phyloP scores from a whole-genome alignment of 2,113 vertebrate species.

The Henicopernis longicauda region DNA sequence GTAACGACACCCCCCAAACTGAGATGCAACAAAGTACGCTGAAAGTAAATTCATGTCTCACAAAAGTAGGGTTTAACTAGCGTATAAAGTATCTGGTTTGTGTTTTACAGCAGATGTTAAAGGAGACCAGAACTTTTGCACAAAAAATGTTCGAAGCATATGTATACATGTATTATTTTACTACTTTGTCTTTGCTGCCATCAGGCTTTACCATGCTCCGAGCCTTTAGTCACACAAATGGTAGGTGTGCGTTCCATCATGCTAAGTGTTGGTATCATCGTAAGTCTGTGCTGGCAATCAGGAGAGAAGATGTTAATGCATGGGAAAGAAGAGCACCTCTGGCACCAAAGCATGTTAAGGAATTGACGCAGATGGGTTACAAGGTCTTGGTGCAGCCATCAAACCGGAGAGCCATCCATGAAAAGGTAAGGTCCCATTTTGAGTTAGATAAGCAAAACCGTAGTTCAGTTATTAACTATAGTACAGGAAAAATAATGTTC shows the following conservation, averaged over 20 bases:
- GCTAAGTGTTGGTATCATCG: conserved; percentile 73
- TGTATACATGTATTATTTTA: not conserved
- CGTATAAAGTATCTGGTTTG: not conserved
- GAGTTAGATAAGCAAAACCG: not conserved
- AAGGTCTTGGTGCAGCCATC: conserved; percentile 94
- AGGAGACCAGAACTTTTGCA: conserved; percentile 51
- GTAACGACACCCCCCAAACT: not conserved
- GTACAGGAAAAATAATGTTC: not conserved
- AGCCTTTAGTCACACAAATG: conserved; percentile 60
- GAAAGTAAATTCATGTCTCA: not conserved
- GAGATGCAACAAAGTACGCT: not conserved
- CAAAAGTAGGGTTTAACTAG: not conserved
- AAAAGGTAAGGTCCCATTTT: conserved; percentile 76
- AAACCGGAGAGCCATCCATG: conserved; percentile 91
- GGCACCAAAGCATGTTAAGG: conserved; percentile 88
- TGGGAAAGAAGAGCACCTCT: conserved; percentile 96
- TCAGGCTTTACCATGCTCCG: conserved; percentile 78
- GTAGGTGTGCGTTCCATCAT: conserved; percentile 39
- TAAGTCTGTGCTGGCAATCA: conserved; percentile 83
- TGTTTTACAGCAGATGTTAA: conserved; percentile 71
- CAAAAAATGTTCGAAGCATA: not conserved
- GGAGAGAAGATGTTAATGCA: conserved; percentile 89
- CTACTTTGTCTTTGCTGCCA: conserved; percentile 47
- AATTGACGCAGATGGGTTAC: conserved; percentile 87
- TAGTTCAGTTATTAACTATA: not conserved